Conservation (phyloP, 2,888 invertebrate species). For the Gibbula magus region DNA sequence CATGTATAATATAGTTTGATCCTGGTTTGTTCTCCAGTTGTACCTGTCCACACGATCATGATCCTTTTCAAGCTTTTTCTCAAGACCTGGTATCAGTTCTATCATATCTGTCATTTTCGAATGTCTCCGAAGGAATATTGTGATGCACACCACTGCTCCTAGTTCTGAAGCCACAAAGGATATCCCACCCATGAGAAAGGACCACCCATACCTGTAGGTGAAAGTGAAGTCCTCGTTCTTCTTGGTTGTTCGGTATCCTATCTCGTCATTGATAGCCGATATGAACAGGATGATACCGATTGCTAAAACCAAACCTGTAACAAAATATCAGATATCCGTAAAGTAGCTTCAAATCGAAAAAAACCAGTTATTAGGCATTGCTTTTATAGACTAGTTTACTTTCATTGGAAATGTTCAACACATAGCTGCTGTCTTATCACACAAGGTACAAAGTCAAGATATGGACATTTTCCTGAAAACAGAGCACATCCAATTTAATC, state of each 20-base stretch:
- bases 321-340: neutral
- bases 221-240: slow-evolving; percentile 55
- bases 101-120: slow-evolving; percentile 61
- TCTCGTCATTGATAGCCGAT: slow-evolving; percentile 71
- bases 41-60: neutral
- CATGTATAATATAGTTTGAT: neutral
- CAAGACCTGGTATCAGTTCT: slow-evolving; percentile 64
- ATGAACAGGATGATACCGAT: slow-evolving; percentile 71
- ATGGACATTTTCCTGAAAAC: too few relatives aligned
- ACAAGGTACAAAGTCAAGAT: too few relatives aligned
- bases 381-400: neutral
- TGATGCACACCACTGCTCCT: slow-evolving; percentile 68
- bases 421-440: neutral
- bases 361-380: neutral
- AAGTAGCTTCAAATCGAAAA: neutral
- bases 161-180: slow-evolving; percentile 67
- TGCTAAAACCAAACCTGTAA: slow-evolving; percentile 65
- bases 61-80: slow-evolving; percentile 50
- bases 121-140: slow-evolving; percentile 66
- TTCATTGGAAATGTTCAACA: neutral
- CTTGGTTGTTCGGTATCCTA: slow-evolving; percentile 59
- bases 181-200: slow-evolving; percentile 70
- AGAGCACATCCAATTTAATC: too few relatives aligned
- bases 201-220: slow-evolving; percentile 69
- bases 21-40: neutral